Base-by-base conservation (phyloP, 2,113 vertebrate genomes). In the Theristicus caerulescens region DNA sequence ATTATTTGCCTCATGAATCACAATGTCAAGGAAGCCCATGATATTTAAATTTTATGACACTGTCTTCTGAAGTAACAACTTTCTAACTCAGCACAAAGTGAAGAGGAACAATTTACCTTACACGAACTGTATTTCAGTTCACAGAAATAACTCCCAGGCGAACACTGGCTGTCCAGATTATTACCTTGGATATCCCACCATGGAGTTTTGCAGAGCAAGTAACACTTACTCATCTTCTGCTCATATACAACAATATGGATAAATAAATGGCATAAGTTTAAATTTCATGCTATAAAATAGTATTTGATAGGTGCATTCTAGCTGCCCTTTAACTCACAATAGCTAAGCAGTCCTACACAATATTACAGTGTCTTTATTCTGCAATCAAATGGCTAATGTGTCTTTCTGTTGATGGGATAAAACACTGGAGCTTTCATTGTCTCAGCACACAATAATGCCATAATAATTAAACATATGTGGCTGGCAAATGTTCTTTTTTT, bases 11-110 rank as follows among this genome's bases (percentile, higher is more conserved):
- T 96, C 85, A 80, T 91, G 64, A 93, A 92, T 97, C 93, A 92
- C 24, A 94, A 90, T 69, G 88, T 58, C 84, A 96, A 97, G 71
- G 80, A 97, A 97, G 80, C 13, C 36, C 64, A 59, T 34, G 82
- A 74, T 93, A 92, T 96, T 96, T 93, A 97, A 91, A 97, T 97
- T 97, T 98, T 64, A 97, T 71, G 72, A 24, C 16, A 38, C 47
- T 91, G 25, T 62, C 26, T 95, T 94, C 61, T 1, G 2, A 94
- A 95, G 69, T 49, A 97, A 88, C 94, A 84, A 94, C 62, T 94
- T 93, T 90, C 86, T 83, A 97, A 88, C 47, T 97, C 65, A 94
- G 34, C 66, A 93, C 81, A 86, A 81, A 93, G 72, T 69, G 69
- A 93, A 91, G 25, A 96, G 58, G 71, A 92, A 78, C 83, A 93